Conservation (phyloP, 2,113 vertebrate genomes). For the Charina bottae region DNA sequence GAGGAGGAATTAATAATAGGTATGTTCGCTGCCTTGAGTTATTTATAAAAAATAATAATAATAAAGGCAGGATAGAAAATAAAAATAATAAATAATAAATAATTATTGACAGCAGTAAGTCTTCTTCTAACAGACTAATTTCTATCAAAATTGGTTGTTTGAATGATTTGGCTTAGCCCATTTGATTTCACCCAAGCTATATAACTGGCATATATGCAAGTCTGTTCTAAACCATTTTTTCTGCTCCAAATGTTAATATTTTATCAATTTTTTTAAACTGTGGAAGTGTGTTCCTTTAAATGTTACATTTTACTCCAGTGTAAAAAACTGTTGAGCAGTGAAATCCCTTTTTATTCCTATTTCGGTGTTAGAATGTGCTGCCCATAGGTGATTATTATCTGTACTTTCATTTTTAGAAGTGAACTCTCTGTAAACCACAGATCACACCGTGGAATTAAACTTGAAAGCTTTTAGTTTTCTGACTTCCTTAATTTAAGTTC, state of each 20-base stretch:
- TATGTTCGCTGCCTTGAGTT: too few species aligned
- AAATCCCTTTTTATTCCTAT: not conserved
- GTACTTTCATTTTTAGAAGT: not conserved
- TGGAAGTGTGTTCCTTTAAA: not conserved
- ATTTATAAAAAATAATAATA: too few species aligned
- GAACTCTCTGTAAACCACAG: constrained; percentile 1
- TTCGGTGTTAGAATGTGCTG: not conserved
- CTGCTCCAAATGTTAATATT: not conserved
- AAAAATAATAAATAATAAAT: too few species aligned
- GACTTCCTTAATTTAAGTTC: constrained; percentile 30
- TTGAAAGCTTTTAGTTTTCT: constrained; percentile 24
- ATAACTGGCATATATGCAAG: not conserved
- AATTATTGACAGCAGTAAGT: not conserved
- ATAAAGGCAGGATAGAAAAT: too few species aligned
- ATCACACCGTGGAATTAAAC: constrained; percentile 11
- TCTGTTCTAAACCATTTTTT: not conserved
- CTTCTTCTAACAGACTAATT: not conserved
- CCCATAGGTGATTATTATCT: not conserved
- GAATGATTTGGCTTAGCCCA: not conserved
- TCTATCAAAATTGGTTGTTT: not conserved
- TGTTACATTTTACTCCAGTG: not conserved
- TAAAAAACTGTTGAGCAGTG: not conserved
- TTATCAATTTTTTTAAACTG: not conserved
- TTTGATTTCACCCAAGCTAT: not conserved
- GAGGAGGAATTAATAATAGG: too few species aligned